Base-by-base conservation (phyloP, 2,888 invertebrate species). In the Mactromeris polynyma region DNA sequence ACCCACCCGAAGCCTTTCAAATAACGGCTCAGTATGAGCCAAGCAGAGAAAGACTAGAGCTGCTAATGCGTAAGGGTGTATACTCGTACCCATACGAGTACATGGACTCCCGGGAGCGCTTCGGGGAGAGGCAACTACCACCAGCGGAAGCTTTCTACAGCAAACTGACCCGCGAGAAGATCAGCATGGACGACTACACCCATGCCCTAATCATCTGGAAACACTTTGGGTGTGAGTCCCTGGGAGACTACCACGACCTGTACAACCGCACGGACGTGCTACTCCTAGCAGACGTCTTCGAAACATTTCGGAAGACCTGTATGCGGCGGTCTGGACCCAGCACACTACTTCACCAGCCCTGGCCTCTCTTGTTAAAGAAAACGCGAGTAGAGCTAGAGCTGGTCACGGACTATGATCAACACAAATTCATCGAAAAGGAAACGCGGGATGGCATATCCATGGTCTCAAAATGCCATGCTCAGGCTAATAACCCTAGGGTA, bases 251-350 rank as follows among this genome's bases (percentile, higher is more conserved):
- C 85, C 89, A 92, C 91, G 89, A 95, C 93, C 80, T 93, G 81
- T 92, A 95, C 93, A 31, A 79, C 42, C 79, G 91, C 84, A 93
- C 93, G 51, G 95, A 96, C 91, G 93, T 95, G 6, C 90, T 95
- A 26, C 89, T 95, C 33, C 90, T 95, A 79, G 94, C 94, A 38
- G 94, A 96, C 93, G 93, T 96, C n/a, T n/a, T 96, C 91, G 95
- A 96, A 31, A 82, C 31, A 31, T 86, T 89, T 31, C 86, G 86
- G 33, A 58, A 87, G 42, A 40, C 78, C 38, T 42, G 86, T 73
- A 19, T 88, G 19, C 46, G 91, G 40, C 89, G 83, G 92, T 64
- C 84, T 96, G 64, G 95, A 95, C 89, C 94, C 95, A 9, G 90
- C 92, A n/a, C 87, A 91, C 42, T 96, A 95, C 83, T 95, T 89